phyloP scores from a whole-genome alignment of 1,140 invertebrate species.

The Aphelinus atriplicis region DNA sequence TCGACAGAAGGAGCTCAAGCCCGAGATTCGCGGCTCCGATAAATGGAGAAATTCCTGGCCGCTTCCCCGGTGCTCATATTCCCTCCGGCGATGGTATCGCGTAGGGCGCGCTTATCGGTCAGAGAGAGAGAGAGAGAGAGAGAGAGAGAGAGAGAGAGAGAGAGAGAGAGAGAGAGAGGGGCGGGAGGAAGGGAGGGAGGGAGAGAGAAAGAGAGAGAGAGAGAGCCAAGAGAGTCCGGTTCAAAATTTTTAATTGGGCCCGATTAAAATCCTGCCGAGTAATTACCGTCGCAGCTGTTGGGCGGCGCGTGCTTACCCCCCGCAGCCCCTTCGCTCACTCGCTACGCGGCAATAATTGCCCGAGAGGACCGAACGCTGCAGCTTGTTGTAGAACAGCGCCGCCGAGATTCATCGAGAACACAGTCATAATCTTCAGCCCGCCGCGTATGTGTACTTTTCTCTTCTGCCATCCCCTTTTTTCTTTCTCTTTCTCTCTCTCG shows the following conservation, averaged over 20 bases:
- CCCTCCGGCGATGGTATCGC: too few relatives aligned
- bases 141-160: too few relatives aligned
- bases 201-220: neutral
- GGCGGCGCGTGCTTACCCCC: neutral
- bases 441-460: neutral
- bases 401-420: conserved; percentile 8
- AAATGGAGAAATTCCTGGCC: too few relatives aligned
- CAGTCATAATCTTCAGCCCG: neutral
- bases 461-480: neutral
- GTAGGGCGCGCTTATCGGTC: too few relatives aligned
- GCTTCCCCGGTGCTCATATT: too few relatives aligned
- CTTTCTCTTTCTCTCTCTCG: neutral
- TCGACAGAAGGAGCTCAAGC: too few relatives aligned
- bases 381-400: conserved; percentile 11
- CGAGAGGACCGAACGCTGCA: conserved; percentile 41
- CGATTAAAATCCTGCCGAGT: conserved; percentile 61
- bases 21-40: too few relatives aligned
- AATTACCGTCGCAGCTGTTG: conserved; percentile 51
- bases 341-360: neutral
- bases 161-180: too few relatives aligned
- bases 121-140: too few relatives aligned
- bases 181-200: neutral
- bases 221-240: too few relatives aligned
- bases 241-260: conserved; percentile 59
- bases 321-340: neutral